These are phyloP conservation scores for Nephrotoma appendiculata DNA, from an alignment of 2,888 invertebrate species.

Conservation along the genomic window DNA sequence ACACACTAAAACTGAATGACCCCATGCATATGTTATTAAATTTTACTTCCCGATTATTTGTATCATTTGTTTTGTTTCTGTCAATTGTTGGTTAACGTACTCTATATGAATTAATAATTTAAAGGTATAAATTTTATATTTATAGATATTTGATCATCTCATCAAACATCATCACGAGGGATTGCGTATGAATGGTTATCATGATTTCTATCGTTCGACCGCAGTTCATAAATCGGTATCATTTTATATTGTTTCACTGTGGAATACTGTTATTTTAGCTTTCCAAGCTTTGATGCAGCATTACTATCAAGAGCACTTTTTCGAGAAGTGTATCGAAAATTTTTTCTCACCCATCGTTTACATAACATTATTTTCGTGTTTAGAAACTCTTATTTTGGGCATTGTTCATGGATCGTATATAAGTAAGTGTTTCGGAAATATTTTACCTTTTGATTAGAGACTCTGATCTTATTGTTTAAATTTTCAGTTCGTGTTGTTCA, in stretches of 20 bases:
- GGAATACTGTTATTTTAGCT: conserved; percentile 41
- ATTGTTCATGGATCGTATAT: conserved; percentile 39
- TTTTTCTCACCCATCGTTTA: conserved; percentile 41
- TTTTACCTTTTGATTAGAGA: neutral
- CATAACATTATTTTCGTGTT: conserved; percentile 37
- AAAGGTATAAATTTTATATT: neutral
- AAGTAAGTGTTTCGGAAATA: conserved; percentile 26
- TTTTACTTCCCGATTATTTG: too few relatives aligned
- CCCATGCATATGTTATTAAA: too few relatives aligned
- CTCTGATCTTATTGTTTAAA: neutral
- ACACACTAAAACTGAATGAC: too few relatives aligned
- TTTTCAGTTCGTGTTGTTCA: conserved; percentile 39
- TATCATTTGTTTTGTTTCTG: neutral
- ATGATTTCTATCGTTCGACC: conserved; percentile 50
- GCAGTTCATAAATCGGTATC: conserved; percentile 43
- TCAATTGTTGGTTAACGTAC: too few relatives aligned
- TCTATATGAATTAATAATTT: too few relatives aligned
- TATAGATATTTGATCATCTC: conserved; percentile 41
- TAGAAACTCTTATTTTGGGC: conserved; percentile 36
- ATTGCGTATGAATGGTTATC: conserved; percentile 46
- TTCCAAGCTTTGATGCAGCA: conserved; percentile 41
- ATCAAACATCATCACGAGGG: conserved; percentile 43
- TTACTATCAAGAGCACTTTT: conserved; percentile 38
- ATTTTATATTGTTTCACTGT: conserved; percentile 45
- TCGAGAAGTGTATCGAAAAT: conserved; percentile 35